phyloP scores from a whole-genome alignment of 2,888 invertebrate species.

The Philhelius pedissequus region DNA sequence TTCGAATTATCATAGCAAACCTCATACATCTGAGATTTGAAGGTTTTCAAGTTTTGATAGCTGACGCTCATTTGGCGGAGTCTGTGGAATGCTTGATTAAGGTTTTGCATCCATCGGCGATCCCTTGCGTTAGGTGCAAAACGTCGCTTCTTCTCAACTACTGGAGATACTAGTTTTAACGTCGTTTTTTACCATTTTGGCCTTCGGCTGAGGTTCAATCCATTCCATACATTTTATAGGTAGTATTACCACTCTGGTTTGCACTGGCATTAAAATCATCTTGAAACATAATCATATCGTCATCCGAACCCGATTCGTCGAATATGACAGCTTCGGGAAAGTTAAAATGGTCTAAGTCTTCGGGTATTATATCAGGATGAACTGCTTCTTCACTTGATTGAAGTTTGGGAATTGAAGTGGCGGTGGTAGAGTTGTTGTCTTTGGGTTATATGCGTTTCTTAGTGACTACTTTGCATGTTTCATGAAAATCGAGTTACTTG shows the following conservation, averaged over 20 bases:
- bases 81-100: constrained; percentile 96
- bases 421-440: constrained; percentile 50
- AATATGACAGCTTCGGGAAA: constrained; percentile 76
- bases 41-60: constrained; percentile 97
- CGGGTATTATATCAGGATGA: constrained; percentile 63
- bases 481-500: constrained; percentile 73
- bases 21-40: constrained; percentile 94
- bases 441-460: constrained; percentile 76
- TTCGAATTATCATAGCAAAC: constrained; percentile 83
- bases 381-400: constrained; percentile 45
- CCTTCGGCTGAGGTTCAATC: constrained; percentile 47
- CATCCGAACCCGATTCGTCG: constrained; percentile 77
- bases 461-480: constrained; percentile 73
- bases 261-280: constrained; percentile 73
- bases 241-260: constrained; percentile 70
- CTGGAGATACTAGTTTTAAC: constrained; percentile 86
- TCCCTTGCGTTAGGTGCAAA: constrained; percentile 96
- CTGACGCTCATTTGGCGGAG: constrained; percentile 94
- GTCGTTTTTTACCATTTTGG: constrained; percentile 79
- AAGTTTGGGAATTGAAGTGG: constrained; percentile 32
- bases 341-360: constrained; percentile 76
- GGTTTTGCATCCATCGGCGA: constrained; percentile 93
- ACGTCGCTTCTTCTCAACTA: constrained; percentile 89
- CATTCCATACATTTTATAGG: constrained; percentile 73
- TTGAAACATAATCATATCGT: constrained; percentile 75